Conservation (phyloP, 2,888 invertebrate species). For the Epinotia nisella region DNA sequence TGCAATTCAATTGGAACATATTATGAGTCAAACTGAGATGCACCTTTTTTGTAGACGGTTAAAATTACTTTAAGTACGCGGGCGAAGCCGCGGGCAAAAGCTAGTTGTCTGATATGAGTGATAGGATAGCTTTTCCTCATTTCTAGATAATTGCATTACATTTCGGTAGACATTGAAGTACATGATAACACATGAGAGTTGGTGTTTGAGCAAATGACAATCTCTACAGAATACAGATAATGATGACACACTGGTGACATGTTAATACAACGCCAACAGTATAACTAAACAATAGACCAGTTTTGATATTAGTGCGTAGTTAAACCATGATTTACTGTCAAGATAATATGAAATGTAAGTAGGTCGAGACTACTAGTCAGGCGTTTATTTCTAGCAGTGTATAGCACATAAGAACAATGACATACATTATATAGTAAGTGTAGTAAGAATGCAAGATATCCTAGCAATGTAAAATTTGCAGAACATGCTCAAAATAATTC, state of each 20-base stretch:
- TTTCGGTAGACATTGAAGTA: neutral
- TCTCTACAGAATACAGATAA: neutral
- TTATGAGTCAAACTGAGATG: too few species aligned
- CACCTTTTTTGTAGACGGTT: too few species aligned
- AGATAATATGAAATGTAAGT: conserved; percentile 5
- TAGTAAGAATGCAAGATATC: too few species aligned
- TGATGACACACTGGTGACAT: neutral
- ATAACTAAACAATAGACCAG: conserved; percentile 1
- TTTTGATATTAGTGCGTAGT: neutral
- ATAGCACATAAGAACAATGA: neutral
- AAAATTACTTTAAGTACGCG: too few species aligned
- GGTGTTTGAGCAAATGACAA: neutral
- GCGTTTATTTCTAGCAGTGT: neutral
- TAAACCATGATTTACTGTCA: conserved; percentile 14
- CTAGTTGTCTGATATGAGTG: too few species aligned
- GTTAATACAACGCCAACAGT: conserved; percentile 4
- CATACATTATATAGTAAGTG: too few species aligned
- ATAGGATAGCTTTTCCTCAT: neutral
- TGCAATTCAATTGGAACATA: too few species aligned
- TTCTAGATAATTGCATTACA: neutral
- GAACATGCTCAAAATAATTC: too few species aligned
- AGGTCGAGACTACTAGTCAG: neutral
- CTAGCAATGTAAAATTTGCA: too few species aligned
- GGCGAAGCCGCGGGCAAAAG: too few species aligned
- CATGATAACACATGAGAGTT: neutral